These are phyloP conservation scores for Anthopleura xanthogrammica DNA, from an alignment of 92 coral and sea anemone genomes.

Conservation along the genomic window DNA sequence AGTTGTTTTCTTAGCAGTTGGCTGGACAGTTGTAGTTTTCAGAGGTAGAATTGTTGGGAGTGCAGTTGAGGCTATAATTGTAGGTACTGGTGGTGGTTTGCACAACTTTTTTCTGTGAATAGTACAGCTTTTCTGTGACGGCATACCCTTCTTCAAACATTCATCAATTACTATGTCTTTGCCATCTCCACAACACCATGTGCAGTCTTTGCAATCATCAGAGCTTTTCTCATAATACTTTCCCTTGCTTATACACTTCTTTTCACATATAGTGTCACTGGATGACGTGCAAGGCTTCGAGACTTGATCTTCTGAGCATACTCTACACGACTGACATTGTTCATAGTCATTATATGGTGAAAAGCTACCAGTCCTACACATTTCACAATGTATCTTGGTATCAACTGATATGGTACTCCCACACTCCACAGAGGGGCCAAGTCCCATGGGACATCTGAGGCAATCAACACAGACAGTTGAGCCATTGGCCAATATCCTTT, in stretches of 20 bases:
- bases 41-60: neutral
- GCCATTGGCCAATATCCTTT: neutral
- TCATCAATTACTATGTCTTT: slow-evolving; percentile 27
- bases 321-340: slow-evolving; percentile 28
- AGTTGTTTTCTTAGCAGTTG: neutral
- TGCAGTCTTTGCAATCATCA: slow-evolving; percentile 55
- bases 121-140: slow-evolving; percentile 51
- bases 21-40: neutral
- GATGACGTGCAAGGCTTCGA: slow-evolving; percentile 25
- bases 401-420: slow-evolving; percentile 1
- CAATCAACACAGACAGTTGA: slow-evolving; percentile 24
- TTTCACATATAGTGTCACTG: slow-evolving; percentile 26
- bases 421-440: slow-evolving; percentile 25
- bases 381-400: slow-evolving; percentile 10
- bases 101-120: slow-evolving; percentile 25
- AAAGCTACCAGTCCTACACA: slow-evolving; percentile 25
- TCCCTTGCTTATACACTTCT: slow-evolving; percentile 6
- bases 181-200: slow-evolving; percentile 60
- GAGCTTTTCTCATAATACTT: slow-evolving; percentile 23
- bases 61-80: neutral
- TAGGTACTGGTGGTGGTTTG: slow-evolving; percentile 22
- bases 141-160: slow-evolving; percentile 59
- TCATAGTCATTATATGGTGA: slow-evolving; percentile 24
- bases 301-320: slow-evolving; percentile 40
- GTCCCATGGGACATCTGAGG: slow-evolving; percentile 33